Evolutionary conservation across 2,888 invertebrate genomes (phyloP), one percentile per base, ranked within the genome.

Genomic region (Sphaerophoria taeniata): DNA sequence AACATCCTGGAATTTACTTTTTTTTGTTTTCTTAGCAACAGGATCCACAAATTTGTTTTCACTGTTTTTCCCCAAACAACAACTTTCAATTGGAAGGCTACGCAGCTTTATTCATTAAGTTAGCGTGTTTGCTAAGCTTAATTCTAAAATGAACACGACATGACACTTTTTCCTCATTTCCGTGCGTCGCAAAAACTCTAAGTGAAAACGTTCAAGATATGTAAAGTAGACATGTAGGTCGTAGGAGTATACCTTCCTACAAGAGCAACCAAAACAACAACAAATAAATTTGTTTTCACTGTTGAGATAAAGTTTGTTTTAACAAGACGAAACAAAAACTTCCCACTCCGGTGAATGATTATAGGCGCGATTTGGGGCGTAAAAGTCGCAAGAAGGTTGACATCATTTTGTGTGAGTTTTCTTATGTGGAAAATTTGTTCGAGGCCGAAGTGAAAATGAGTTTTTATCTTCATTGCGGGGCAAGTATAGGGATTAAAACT

Each of bases 351-450:
- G 2, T 33, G 5, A 4, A 4, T 39, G 39, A 1, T 39, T 6
- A 7, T 53, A 31, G 55, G 55, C 65, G 55, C n/a, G 14, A 0
- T 14, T 4, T 16, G 39, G 11, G 36, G 58, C 55, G 61, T 24
- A 5, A 11, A 12, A 12, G 11, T 31, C 5, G 34, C 34, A 53
- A 39, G 51, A 63, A 70, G 63, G 71, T 75, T 51, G 43, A 56
- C 51, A 75, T 51, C 61, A 51, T 75, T 74, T 58, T 65, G 16
- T 65, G 49, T 65, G 47, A 6, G 58, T 73, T 51, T 53, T 58
- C 53, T 70, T 74, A 45, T 74, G 83, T 70, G 74, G 70, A 49
- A 78, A 74, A 78, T 74, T 56, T 78, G 63, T 39, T 77, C 51
- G 9, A 77, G 73, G 43, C 69, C 47, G 34, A 56, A 75, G 61